These are phyloP conservation scores for Lordiphosa mommai DNA, from an alignment of 1,140 invertebrate genomes.

Conservation along the genomic window DNA sequence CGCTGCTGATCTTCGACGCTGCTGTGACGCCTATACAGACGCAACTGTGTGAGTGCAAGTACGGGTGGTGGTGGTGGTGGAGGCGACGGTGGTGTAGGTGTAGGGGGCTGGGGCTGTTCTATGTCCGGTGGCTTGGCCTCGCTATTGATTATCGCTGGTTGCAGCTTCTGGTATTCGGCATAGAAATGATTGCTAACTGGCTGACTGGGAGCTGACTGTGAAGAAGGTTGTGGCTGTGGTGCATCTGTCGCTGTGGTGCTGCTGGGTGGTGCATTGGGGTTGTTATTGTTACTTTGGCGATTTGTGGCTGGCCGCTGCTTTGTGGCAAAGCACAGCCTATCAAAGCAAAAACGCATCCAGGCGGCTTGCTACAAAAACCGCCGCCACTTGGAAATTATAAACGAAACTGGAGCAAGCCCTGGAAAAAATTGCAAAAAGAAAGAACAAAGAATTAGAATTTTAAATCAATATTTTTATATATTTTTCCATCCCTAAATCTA, in stretches of 20 bases:
- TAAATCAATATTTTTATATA: neutral
- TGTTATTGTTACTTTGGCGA: conserved; percentile 13
- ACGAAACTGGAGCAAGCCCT: conserved; percentile 46
- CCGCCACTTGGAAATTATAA: conserved; percentile 51
- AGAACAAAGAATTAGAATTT: conserved; percentile 1
- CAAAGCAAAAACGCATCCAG: conserved; percentile 93
- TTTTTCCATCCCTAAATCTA: neutral
- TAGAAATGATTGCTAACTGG: conserved; percentile 42
- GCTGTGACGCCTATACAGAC: conserved; percentile 57
- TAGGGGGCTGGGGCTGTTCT: conserved; percentile 4
- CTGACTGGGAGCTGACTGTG: conserved; percentile 3
- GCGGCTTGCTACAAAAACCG: conserved; percentile 80
- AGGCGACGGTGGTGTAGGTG: conserved; percentile 1
- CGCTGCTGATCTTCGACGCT: conserved; percentile 61
- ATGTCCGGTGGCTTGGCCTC: conserved; percentile 66
- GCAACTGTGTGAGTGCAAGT: conserved; percentile 7
- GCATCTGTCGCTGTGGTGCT: conserved; percentile 23
- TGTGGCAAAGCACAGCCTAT: conserved; percentile 92
- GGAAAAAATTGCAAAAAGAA: neutral
- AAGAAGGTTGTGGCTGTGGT: conserved; percentile 7
- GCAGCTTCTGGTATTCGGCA: conserved; percentile 62
- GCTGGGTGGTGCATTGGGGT: conserved; percentile 15
- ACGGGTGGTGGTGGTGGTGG: neutral
- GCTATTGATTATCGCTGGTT: conserved; percentile 65
- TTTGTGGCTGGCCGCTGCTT: conserved; percentile 87